Percentiles rank a stretch among this genome's conserved stretches.
These are phyloP conservation scores for Oryctolagus cuniculus DNA, from an alignment of 2,113 vertebrate genomes.

Conservation along the genomic window mOryCun1.1 NC_091447.1:21565501-21566000, in stretches of 20 bases:
- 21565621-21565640: conserved; percentile 43
- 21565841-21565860: conserved; percentile 12
- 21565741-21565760: conserved; percentile 41
- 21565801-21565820: conserved; percentile 57
- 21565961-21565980: conserved; percentile 57
- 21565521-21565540: neutral
- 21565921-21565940: conserved; percentile 37
- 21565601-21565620: neutral
- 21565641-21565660: conserved; percentile 9
- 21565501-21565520: neutral
- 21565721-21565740: conserved; percentile 46
- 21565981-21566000: neutral
- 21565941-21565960: conserved; percentile 43
- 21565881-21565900: conserved; percentile 63
- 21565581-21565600: neutral
- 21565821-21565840: conserved; percentile 69
- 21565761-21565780: conserved; percentile 57
- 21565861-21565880: conserved; percentile 67
- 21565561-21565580: neutral
- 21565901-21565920: conserved; percentile 66
- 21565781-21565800: neutral
- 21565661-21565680: conserved; percentile 22
- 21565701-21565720: conserved; percentile 60
- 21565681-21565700: conserved; percentile 29
- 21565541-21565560: neutral